Conservation (phyloP, 2,797 vertebrate genomes). For the Carduelis carduelis region DNA sequence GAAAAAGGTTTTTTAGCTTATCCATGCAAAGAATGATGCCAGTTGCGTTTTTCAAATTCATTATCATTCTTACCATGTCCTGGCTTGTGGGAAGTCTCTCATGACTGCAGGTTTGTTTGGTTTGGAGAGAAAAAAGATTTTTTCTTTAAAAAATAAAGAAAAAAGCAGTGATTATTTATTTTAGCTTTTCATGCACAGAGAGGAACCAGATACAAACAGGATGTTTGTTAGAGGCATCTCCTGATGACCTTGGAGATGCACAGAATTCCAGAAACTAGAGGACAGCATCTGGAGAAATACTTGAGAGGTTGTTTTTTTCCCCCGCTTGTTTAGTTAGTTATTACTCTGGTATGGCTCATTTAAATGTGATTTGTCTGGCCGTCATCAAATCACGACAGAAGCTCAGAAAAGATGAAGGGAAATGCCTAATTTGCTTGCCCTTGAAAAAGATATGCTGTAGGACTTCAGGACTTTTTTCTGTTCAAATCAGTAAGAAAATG, state of each 20-base stretch:
- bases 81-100: not conserved
- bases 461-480: not conserved
- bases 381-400: not conserved
- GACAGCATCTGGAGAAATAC: constrained; percentile 12
- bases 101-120: not conserved
- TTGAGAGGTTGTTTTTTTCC: not conserved
- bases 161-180: not conserved
- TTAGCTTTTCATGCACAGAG: not conserved
- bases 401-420: not conserved
- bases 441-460: not conserved
- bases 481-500: not conserved
- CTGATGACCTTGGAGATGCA: not conserved
- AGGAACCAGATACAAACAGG: constrained; percentile 3
- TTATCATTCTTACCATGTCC: not conserved
- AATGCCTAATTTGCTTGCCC: not conserved
- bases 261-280: constrained; percentile 28
- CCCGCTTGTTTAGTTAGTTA: not conserved
- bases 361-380: not conserved
- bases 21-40: not conserved
- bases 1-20: not conserved
- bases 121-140: not conserved
- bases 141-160: not conserved
- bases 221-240: constrained; percentile 21
- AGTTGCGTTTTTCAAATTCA: not conserved
- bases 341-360: not conserved